These are phyloP conservation scores for Globodera rostochiensis DNA, from an alignment of 1,140 invertebrate species.

Conservation along the genomic window DNA sequence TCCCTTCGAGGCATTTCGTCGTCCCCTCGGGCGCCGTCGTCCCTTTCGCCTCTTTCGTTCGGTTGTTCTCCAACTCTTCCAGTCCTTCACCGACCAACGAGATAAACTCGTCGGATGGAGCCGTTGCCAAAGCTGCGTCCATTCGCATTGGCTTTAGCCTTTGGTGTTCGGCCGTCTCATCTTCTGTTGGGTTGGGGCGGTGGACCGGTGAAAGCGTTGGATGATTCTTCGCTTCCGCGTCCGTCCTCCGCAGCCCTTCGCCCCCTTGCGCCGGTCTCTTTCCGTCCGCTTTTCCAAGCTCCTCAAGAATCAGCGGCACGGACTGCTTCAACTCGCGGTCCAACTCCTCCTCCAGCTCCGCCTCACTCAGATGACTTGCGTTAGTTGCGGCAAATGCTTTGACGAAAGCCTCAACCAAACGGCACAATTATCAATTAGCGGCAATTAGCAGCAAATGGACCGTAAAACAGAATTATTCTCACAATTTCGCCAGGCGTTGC, in stretches of 20 bases:
- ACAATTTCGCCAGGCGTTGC: slow-evolving; percentile 8
- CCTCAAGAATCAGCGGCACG: slow-evolving; percentile 52
- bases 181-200: slow-evolving; percentile 7
- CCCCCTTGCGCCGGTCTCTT: slow-evolving; percentile 19
- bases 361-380: slow-evolving; percentile 38
- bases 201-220: too few relatives aligned
- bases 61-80: slow-evolving; percentile 24
- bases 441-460: not conserved
- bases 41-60: not conserved
- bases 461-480: slow-evolving; percentile 21
- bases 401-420: slow-evolving; percentile 39
- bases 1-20: not conserved
- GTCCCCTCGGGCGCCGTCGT: not conserved
- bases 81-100: slow-evolving; percentile 25
- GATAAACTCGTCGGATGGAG: slow-evolving; percentile 22
- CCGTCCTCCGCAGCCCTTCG: not conserved
- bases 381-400: slow-evolving; percentile 53
- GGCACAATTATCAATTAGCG: not conserved
- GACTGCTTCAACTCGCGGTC: slow-evolving; percentile 47
- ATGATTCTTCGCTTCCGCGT: too few relatives aligned
- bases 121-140: not conserved
- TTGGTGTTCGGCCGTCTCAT: not conserved
- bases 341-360: slow-evolving; percentile 45
- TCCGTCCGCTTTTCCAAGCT: slow-evolving; percentile 41
- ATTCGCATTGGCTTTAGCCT: slow-evolving; percentile 15